Base-by-base conservation (phyloP, 2,113 vertebrate species). In the Lampris incognitus region DNA sequence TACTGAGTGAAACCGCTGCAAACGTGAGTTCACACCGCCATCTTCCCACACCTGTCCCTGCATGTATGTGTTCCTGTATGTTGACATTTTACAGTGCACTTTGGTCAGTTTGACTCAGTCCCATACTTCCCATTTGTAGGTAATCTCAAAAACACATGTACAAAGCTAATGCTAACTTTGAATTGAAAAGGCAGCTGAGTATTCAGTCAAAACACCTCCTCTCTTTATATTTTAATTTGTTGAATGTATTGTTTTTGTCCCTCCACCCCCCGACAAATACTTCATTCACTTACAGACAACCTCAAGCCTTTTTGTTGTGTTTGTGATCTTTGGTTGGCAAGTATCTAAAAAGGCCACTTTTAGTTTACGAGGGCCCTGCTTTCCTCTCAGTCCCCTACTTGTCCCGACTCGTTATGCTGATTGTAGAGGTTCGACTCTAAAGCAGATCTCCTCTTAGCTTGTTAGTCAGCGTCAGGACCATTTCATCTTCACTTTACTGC, bases 321-420 rank as follows among this genome's bases (percentile, higher is more conserved):
- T 44, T 72, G 39, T 67, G 69, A 60, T 85, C 78, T 82, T 81
- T 82, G 62, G 10, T 24, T 57, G 59, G 9, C 6, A 40, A 86
- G 71, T 67, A 66, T 67, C 9, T 78, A 80, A 78, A 49, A 51
- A 62, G 74, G 63, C 61, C 71, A 85, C 24, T 24, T 87, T 72
- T 62, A 55, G 56, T 72, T 63, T 13, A 66, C 42, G 74, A 88
- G 89, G 59, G 69, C 81, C 73, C 39, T 13, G 49, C 67, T n/a
- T 52, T 76, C 64, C 54, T 62, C 42, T 78, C 24, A 37, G 11
- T 66, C 8, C 66, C n/a, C 46, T 58, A 63, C 72, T 76, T 78
- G 59, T 72, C 78, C 68, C 71, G 64, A 38, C 67, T 85, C 79
- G 84, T 86, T 89, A 58, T 69, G 41, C 67, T 85, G 82, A 85